These are phyloP conservation scores for Tenebrio molitor DNA, from an alignment of 1,140 invertebrate genomes.

Conservation along the genomic window DNA sequence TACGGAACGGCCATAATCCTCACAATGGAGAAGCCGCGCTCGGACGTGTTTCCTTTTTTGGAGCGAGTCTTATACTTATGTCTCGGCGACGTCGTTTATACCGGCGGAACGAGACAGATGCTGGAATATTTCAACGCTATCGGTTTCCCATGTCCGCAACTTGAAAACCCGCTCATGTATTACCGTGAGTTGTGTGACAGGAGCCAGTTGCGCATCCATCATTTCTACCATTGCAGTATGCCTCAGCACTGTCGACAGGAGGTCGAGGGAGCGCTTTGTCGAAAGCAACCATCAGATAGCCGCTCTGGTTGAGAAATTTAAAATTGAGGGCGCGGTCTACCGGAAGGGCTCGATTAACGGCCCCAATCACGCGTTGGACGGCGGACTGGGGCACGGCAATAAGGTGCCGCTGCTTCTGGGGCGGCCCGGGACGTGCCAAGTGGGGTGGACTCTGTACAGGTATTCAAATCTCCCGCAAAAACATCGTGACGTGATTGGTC, in stretches of 20 bases:
- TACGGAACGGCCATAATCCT: slow-evolving; percentile 89
- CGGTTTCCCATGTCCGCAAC: slow-evolving; percentile 92
- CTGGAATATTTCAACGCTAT: slow-evolving; percentile 92
- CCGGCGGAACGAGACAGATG: slow-evolving; percentile 89
- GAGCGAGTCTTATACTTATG: slow-evolving; percentile 88
- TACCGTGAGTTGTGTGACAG: slow-evolving; percentile 78
- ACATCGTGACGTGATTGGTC: no score
- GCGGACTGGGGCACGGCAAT: slow-evolving; percentile 67
- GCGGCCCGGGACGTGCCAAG: slow-evolving; percentile 78
- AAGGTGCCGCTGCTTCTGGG: slow-evolving; percentile 81
- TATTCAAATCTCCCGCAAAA: no score
- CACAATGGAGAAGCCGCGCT: slow-evolving; percentile 93
- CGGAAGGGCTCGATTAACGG: slow-evolving; percentile 70
- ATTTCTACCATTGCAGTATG: slow-evolving; percentile 86
- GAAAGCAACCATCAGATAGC: slow-evolving; percentile 95
- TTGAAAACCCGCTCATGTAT: slow-evolving; percentile 95
- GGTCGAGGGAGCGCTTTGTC: slow-evolving; percentile 89
- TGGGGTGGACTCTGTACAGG: slow-evolving; percentile 83
- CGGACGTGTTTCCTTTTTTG: slow-evolving; percentile 93
- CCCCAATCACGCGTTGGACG: slow-evolving; percentile 57
- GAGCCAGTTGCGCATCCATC: no score
- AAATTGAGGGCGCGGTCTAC: slow-evolving; percentile 81
- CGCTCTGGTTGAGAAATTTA: slow-evolving; percentile 92
- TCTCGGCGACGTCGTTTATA: slow-evolving; percentile 91
- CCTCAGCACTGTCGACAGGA: slow-evolving; percentile 90